These are phyloP conservation scores for Onthophagus sagittarius DNA, from an alignment of 2,888 invertebrate species.

Conservation along the genomic window DNA sequence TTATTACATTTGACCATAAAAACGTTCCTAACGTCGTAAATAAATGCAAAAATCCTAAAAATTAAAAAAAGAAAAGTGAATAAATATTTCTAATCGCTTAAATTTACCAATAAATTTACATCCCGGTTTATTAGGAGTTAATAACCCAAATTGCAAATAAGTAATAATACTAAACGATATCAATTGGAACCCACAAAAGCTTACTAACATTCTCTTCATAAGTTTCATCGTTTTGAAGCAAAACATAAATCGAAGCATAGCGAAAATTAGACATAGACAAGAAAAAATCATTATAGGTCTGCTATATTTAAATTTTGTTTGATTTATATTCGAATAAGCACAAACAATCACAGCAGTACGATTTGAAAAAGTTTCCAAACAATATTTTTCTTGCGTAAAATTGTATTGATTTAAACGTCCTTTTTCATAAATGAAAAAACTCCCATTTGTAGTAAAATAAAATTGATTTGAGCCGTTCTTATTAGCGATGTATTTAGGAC, in stretches of 20 bases:
- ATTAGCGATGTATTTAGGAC: not conserved
- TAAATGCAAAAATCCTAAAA: slow-evolving; percentile 5
- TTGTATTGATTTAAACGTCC: not conserved
- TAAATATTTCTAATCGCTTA: not conserved
- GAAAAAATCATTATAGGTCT: not conserved
- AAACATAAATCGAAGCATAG: not conserved
- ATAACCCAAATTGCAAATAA: not conserved
- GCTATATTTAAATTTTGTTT: not conserved
- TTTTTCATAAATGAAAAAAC: not conserved
- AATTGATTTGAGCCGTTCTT: not conserved
- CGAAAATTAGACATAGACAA: not conserved
- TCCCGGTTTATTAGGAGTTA: not conserved
- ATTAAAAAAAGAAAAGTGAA: not conserved
- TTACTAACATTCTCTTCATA: not conserved
- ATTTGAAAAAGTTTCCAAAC: not conserved
- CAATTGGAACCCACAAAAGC: not conserved
- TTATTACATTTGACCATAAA: not conserved
- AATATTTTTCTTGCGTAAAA: not conserved
- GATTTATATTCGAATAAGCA: not conserved
- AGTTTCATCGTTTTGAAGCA: not conserved
- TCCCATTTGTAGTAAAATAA: not conserved
- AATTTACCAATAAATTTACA: not conserved
- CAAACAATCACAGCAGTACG: not conserved
- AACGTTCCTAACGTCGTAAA: not conserved
- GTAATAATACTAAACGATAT: slow-evolving; percentile 2